Percentiles rank a stretch among this genome's conserved stretches.
These are phyloP conservation scores for Spilarctia lutea DNA, from an alignment of 2,888 invertebrate genomes.

Conservation along the genomic window DNA sequence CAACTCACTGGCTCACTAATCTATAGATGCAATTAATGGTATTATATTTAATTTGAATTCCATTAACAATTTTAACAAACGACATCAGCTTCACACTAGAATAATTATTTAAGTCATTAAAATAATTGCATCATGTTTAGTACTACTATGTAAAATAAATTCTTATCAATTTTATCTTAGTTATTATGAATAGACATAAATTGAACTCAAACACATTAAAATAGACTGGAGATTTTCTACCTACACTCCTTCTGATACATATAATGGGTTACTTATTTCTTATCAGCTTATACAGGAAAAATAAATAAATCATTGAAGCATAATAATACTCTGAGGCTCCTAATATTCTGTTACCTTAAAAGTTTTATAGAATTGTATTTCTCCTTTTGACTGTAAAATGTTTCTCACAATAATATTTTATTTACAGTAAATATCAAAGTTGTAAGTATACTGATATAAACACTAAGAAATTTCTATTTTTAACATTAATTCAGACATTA, in stretches of 20 bases:
- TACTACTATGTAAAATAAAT: background rate
- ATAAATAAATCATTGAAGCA: conserved; percentile 19
- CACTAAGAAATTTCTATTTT: background rate
- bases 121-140: background rate
- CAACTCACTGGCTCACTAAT: too few relatives aligned
- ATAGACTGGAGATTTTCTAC: background rate
- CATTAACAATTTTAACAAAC: background rate
- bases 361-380: background rate
- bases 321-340: conserved; percentile 4
- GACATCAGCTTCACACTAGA: background rate
- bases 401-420: background rate
- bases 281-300: background rate
- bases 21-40: background rate
- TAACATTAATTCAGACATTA: background rate
- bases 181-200: background rate
- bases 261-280: conserved; percentile 1
- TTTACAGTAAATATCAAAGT: background rate
- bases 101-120: background rate
- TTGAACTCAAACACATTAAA: conserved; percentile 3
- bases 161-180: background rate
- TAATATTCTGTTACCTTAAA: conserved; percentile 9
- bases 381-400: background rate
- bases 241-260: background rate
- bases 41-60: background rate
- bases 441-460: background rate